phyloP scores from a whole-genome alignment of 2,113 vertebrate species.

The Mola mola region DNA sequence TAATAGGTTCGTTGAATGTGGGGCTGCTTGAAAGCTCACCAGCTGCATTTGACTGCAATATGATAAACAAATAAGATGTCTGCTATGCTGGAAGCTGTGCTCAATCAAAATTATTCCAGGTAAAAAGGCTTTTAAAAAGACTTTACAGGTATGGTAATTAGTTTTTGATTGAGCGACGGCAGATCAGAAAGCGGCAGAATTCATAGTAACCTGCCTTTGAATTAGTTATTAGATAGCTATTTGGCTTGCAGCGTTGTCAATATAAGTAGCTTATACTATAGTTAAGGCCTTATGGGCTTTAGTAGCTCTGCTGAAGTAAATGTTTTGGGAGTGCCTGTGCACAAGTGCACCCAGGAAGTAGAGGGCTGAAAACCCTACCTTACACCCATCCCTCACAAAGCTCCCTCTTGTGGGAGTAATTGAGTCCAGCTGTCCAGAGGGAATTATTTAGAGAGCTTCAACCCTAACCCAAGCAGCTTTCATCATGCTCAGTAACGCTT shows the following conservation, averaged over 20 bases:
- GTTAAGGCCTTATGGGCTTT: slow-evolving; percentile 3
- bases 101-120: slow-evolving; percentile 42
- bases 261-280: neutral
- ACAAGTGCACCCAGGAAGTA: slow-evolving; percentile 47
- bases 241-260: neutral
- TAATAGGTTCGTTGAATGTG: slow-evolving; percentile 42
- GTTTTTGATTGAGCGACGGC: slow-evolving; percentile 38
- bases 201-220: slow-evolving; percentile 17
- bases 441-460: slow-evolving; percentile 53
- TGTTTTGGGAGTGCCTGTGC: slow-evolving; percentile 61
- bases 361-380: slow-evolving; percentile 62
- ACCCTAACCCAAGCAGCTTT: slow-evolving; percentile 27
- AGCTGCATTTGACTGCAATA: too few species aligned
- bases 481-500: slow-evolving; percentile 23
- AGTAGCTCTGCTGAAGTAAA: slow-evolving; percentile 18
- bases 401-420: slow-evolving; percentile 72
- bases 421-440: slow-evolving; percentile 67
- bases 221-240: neutral
- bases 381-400: slow-evolving; percentile 61
- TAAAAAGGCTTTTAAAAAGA: slow-evolving; percentile 39
- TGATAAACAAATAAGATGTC: too few species aligned
- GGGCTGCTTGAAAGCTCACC: neutral
- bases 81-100: slow-evolving; percentile 27
- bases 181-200: slow-evolving; percentile 5
- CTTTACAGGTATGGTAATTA: slow-evolving; percentile 33